phyloP scores from a whole-genome alignment of 2,797 vertebrate genomes.

The Pampus argenteus region DNA sequence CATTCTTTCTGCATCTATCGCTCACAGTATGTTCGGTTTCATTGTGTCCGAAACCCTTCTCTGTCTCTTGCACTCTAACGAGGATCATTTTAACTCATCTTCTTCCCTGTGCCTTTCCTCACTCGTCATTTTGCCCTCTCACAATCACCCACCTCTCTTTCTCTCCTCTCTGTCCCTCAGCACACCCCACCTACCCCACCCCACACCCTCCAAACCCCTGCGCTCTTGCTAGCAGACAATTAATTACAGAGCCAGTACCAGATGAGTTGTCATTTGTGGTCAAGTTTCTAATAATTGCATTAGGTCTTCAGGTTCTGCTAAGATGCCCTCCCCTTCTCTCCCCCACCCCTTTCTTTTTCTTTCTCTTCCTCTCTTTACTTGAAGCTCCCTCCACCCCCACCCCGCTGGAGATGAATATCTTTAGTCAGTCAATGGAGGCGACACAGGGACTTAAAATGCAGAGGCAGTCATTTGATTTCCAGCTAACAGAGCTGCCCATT shows the following conservation, averaged over 20 bases:
- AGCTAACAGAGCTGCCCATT: conserved; percentile 83
- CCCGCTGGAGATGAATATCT: conserved; percentile 78
- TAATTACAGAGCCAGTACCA: conserved; percentile 77
- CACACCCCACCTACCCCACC: conserved; percentile 5
- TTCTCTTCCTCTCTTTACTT: conserved; percentile 51
- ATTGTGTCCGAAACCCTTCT: conserved; percentile 41
- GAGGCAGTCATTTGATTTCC: conserved; percentile 84
- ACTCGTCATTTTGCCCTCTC: conserved; percentile 52
- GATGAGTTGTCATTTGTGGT: conserved; percentile 83
- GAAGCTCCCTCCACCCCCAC: conserved; percentile 26
- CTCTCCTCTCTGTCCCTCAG: conserved; percentile 21
- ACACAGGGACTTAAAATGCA: conserved; percentile 82
- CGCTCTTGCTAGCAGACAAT: conserved; percentile 74
- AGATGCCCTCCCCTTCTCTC: conserved; percentile 38
- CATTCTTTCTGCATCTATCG: conserved; percentile 22
- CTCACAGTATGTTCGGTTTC: conserved; percentile 29
- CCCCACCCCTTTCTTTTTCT: conserved; percentile 39
- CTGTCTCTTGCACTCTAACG: conserved; percentile 36
- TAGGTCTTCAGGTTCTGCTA: conserved; percentile 67
- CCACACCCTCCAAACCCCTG: conserved; percentile 39
- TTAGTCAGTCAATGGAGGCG: conserved; percentile 79
- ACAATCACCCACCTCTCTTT: conserved; percentile 29
- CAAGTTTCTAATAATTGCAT: conserved; percentile 84
- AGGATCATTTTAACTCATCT: conserved; percentile 64
- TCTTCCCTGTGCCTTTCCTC: conserved; percentile 41